These are phyloP conservation scores for Hyles euphorbiae DNA, from an alignment of 1,140 invertebrate species.

Conservation along the genomic window DNA sequence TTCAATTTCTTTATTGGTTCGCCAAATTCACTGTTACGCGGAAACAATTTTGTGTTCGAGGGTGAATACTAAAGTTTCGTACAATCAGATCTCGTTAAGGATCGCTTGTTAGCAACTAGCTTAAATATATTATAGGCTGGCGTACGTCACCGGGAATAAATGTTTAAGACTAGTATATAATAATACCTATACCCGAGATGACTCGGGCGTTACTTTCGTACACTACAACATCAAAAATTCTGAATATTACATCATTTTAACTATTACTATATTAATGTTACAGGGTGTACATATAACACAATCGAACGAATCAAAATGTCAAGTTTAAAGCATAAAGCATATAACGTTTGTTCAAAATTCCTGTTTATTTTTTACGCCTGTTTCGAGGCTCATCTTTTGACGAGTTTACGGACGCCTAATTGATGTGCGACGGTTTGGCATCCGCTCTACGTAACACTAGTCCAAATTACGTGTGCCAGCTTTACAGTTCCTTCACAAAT, in stretches of 20 bases:
- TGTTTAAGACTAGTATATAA: conserved; percentile 50
- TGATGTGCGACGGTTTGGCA: too few species aligned
- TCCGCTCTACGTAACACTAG: not conserved
- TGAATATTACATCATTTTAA: conserved; percentile 43
- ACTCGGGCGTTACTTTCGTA: conserved; percentile 38
- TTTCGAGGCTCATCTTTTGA: conserved; percentile 28
- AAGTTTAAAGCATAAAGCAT: conserved; percentile 49
- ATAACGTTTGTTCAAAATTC: conserved; percentile 69
- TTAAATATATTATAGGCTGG: conserved; percentile 18
- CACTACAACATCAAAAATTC: conserved; percentile 59
- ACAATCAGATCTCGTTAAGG: conserved; percentile 23
- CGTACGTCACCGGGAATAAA: conserved; percentile 25
- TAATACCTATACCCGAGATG: conserved; percentile 47
- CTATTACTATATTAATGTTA: conserved; percentile 51
- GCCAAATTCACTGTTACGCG: conserved; percentile 34
- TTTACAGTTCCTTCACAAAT: not conserved
- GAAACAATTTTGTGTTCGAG: conserved; percentile 9
- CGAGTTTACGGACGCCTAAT: too few species aligned
- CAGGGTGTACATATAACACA: conserved; percentile 38
- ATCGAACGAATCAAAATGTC: conserved; percentile 42
- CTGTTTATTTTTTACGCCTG: conserved; percentile 32
- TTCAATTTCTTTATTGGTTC: conserved; percentile 28
- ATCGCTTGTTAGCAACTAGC: conserved; percentile 13
- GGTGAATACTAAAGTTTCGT: conserved; percentile 7
- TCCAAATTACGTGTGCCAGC: not conserved